Percentiles rank a stretch among this genome's conserved stretches.
These are phyloP conservation scores for Synergus japonicus DNA, from an alignment of 2,888 invertebrate species.

Conservation along the genomic window DNA sequence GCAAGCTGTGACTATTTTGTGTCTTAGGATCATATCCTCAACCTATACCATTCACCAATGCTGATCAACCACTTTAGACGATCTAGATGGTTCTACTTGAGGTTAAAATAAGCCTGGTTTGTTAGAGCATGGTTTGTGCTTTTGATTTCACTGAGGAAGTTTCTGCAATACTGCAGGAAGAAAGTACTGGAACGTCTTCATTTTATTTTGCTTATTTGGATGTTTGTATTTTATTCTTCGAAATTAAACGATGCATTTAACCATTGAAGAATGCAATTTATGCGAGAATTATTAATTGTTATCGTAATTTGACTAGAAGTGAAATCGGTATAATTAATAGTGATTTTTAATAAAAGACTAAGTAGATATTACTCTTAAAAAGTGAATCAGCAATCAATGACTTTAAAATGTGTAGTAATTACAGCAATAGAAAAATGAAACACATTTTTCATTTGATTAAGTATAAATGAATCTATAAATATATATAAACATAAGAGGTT, in stretches of 20 bases:
- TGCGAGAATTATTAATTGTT: too few species aligned
- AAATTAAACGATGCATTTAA: too few species aligned
- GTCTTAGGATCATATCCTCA: slow-evolving; percentile 7
- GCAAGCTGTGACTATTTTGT: slow-evolving; percentile 31
- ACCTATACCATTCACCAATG: slow-evolving; percentile 9
- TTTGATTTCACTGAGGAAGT: slow-evolving; percentile 20
- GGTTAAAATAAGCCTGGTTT: slow-evolving; percentile 50
- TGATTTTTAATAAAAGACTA: too few species aligned
- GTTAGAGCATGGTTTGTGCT: slow-evolving; percentile 13
- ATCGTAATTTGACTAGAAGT: too few species aligned
- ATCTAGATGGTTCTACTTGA: slow-evolving; percentile 52
- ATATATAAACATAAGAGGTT: neutral
- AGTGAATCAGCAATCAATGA: too few species aligned
- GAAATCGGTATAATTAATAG: too few species aligned
- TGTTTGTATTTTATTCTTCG: neutral
- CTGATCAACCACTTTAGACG: slow-evolving; percentile 29
- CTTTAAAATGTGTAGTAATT: too few species aligned
- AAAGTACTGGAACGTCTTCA: slow-evolving; percentile 21
- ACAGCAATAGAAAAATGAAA: too few species aligned
- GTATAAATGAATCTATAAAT: neutral
- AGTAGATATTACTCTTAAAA: too few species aligned
- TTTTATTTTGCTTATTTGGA: slow-evolving; percentile 1
- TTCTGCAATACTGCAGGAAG: slow-evolving; percentile 41
- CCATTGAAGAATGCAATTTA: too few species aligned
- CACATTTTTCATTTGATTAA: neutral